These are phyloP conservation scores for Calyptomena viridis DNA, from an alignment of 2,113 vertebrate species.

Conservation along the genomic window DNA sequence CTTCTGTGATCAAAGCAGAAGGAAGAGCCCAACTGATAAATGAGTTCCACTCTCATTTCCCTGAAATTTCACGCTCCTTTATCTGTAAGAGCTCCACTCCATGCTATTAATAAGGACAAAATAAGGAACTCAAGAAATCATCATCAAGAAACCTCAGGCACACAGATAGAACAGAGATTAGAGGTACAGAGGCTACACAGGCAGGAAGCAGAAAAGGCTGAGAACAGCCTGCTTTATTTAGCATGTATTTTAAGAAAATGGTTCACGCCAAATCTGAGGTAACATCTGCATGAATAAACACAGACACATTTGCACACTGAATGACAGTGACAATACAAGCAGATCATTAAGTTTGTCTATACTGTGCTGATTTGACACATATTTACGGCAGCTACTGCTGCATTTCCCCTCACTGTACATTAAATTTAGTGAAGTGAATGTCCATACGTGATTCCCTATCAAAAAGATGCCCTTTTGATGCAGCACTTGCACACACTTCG, in stretches of 20 bases:
- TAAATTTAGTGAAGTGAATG: neutral
- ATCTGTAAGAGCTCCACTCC: neutral
- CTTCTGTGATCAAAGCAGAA: neutral
- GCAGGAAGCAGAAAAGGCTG: neutral
- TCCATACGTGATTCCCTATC: neutral
- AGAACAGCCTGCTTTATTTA: neutral
- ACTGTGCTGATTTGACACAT: neutral
- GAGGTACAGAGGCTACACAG: neutral
- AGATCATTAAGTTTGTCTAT: neutral
- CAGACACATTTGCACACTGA: neutral
- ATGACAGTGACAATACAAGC: neutral
- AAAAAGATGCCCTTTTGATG: rapidly evolving
- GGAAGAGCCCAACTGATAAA: neutral
- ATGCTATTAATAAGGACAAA: slow-evolving; percentile 2
- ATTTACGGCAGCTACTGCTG: neutral
- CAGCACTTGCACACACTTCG: neutral
- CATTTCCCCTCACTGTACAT: neutral
- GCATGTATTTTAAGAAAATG: neutral
- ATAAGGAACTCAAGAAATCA: slow-evolving; percentile 9
- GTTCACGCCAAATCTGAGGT: neutral
- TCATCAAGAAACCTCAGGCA: neutral
- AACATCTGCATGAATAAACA: neutral
- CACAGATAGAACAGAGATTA: neutral
- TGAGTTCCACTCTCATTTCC: neutral
- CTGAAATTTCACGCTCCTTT: slow-evolving; percentile 37